A percentile compares a stretch with the other conserved stretches of the same genome.
phyloP scores from a whole-genome alignment of 2,113 vertebrate species.

The Coreoperca whiteheadi region DNA sequence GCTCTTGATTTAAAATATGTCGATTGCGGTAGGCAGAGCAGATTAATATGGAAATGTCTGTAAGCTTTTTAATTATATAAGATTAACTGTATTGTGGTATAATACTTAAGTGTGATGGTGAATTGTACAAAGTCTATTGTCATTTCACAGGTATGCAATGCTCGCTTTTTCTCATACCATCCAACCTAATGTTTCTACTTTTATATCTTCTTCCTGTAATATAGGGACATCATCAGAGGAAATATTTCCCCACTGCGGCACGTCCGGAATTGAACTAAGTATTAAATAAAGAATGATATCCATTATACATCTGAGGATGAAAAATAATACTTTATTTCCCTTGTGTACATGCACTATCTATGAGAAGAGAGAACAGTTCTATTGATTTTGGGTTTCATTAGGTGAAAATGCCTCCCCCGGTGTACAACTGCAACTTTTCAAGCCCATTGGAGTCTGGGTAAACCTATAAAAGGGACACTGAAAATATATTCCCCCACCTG shows the following conservation, averaged over 20 bases:
- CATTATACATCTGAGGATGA: constrained; percentile 85
- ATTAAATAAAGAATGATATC: constrained; percentile 84
- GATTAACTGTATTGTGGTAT: constrained; percentile 76
- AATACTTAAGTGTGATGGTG: constrained; percentile 59
- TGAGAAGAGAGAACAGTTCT: constrained; percentile 76
- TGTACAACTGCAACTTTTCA: constrained; percentile 79
- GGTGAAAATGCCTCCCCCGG: constrained; percentile 80
- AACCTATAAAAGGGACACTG: constrained; percentile 74
- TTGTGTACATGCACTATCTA: constrained; percentile 82
- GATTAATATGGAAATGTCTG: constrained; percentile 86
- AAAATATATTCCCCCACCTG: constrained; percentile 78
- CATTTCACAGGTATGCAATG: constrained; percentile 59
- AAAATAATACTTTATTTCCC: constrained; percentile 84
- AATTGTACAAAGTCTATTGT: constrained; percentile 55
- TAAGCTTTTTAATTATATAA: constrained; percentile 82
- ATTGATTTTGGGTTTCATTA: constrained; percentile 85
- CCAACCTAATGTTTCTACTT: constrained; percentile 49
- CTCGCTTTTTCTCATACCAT: constrained; percentile 46
- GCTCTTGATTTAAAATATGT: constrained; percentile 81
- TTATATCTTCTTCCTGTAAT: constrained; percentile 63
- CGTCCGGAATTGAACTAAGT: constrained; percentile 75
- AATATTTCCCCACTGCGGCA: constrained; percentile 72
- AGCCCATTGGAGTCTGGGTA: constrained; percentile 67
- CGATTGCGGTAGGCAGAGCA: constrained; percentile 64
- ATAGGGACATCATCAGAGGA: constrained; percentile 75